Conservation (phyloP, 1,140 invertebrate species). For the Frieseomelitta varia region DNA sequence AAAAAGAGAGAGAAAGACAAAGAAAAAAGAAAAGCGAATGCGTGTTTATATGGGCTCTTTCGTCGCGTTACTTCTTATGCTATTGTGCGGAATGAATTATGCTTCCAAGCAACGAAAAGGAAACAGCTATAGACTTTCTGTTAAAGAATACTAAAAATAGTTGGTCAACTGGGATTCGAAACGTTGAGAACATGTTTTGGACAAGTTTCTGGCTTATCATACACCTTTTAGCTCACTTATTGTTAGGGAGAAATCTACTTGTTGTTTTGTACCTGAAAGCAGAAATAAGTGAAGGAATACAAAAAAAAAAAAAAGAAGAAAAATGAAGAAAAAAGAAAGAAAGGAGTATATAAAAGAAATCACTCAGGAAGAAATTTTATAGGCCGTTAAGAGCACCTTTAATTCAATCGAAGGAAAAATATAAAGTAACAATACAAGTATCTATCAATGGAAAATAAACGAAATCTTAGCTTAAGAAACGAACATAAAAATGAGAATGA, state of each 20-base stretch:
- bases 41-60: slow-evolving; percentile 5
- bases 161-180: slow-evolving; percentile 1
- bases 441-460: slow-evolving; percentile 24
- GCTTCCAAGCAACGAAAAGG: slow-evolving; percentile 68
- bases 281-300: slow-evolving; percentile 18
- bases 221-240: slow-evolving; percentile 60
- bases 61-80: slow-evolving; percentile 21
- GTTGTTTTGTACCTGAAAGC: slow-evolving; percentile 77
- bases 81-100: slow-evolving; percentile 55
- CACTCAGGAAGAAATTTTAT: slow-evolving; percentile 72
- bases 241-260: slow-evolving; percentile 62
- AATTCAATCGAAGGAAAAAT: slow-evolving; percentile 31
- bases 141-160: background rate
- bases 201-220: slow-evolving; percentile 7
- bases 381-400: slow-evolving; percentile 35
- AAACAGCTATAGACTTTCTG: background rate
- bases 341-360: slow-evolving; percentile 42
- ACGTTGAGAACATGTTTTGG: background rate
- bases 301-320: background rate
- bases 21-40: background rate
- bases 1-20: background rate
- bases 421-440: slow-evolving; percentile 26
- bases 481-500: background rate
- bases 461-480: slow-evolving; percentile 45
- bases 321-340: background rate